These are phyloP conservation scores for Opisthocomus hoazin DNA, from an alignment of 2,113 vertebrate genomes.

Conservation along the genomic window DNA sequence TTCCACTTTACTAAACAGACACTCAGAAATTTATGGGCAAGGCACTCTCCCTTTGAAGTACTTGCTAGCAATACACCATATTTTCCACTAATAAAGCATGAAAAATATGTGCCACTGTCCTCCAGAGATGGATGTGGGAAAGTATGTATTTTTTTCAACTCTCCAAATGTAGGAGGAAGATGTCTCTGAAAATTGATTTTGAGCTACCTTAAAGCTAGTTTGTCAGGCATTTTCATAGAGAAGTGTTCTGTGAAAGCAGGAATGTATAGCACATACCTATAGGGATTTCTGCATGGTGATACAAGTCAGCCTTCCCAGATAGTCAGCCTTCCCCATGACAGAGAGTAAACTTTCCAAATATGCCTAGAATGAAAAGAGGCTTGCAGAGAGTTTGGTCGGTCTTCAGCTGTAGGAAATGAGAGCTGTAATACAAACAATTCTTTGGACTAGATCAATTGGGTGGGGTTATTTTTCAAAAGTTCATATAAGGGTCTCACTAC, in stretches of 20 bases:
- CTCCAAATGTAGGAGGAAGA: not conserved
- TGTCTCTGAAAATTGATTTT: not conserved
- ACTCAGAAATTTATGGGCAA: not conserved
- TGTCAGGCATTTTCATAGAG: not conserved
- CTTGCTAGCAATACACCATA: not conserved
- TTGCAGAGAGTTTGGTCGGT: not conserved
- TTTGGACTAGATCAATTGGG: too few relatives aligned
- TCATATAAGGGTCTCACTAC: not conserved
- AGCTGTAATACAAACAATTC: not conserved
- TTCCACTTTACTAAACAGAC: constrained; percentile 10
- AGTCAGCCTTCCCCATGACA: not conserved
- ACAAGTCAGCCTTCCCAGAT: not conserved
- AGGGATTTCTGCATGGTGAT: not conserved
- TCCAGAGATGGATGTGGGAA: not conserved
- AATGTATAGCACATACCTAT: not conserved
- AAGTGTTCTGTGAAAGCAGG: not conserved
- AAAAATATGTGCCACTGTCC: not conserved
- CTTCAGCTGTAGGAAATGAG: not conserved
- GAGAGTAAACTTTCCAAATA: not conserved
- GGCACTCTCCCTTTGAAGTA: not conserved
- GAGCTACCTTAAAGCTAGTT: not conserved
- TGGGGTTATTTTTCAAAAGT: too few relatives aligned
- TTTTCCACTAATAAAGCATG: not conserved
- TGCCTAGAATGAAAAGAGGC: fast-evolving
- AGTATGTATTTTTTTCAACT: not conserved